Base-by-base conservation (phyloP, 2,797 vertebrate genomes). In the Fringilla coelebs region DNA sequence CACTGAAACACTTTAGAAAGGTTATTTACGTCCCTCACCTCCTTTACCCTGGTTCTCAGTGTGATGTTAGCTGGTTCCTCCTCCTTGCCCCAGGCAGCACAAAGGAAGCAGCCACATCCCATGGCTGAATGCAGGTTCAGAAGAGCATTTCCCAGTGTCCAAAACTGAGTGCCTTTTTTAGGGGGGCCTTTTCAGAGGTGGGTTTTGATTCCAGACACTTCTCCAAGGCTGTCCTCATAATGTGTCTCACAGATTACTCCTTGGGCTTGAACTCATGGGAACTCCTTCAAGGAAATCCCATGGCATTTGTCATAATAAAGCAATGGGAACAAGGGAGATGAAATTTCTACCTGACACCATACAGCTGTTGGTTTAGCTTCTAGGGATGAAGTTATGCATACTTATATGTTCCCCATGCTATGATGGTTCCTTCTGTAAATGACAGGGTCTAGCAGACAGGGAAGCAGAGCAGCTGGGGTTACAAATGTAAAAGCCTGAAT, bases 211-310 rank as follows among this genome's bases (percentile, higher is more conserved):
- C 18, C 36, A 29, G 29, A 38, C 31, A 34, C 11, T 34, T 73
- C 25, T 46, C 17, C 1, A 3, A 72, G 51, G 17, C 57, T 71
- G 17, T 63, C 63, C 51, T 68, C 28, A 11, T 1, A 2, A 29
- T 3, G 0, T 0, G 0, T 63, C 66, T 67, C 10, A 0, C 4
- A 11, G 48, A 13, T 38, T 7, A 10, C 13, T 81, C 34, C 36
- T 71, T 2, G 0, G 38, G 26, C 48, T 38, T 49, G 57, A 58
- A 49, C 32, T 87, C 11, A 14, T 1, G 0, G 62, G 58, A 87
- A 20, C 26, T 57, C 14, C 18, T 73, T 38, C 1, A 4, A 75
- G 41, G 67, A 82, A 63, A 72, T 57, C 49, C 22, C 25, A 36
- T 5, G 1, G 17, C 41, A 58, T 61, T 49, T 80, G 26, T 40